A percentile compares a stretch with the other conserved stretches of the same genome.
Conservation (phyloP, 2,113 vertebrate species). For the Aptenodytes patagonicus region DNA sequence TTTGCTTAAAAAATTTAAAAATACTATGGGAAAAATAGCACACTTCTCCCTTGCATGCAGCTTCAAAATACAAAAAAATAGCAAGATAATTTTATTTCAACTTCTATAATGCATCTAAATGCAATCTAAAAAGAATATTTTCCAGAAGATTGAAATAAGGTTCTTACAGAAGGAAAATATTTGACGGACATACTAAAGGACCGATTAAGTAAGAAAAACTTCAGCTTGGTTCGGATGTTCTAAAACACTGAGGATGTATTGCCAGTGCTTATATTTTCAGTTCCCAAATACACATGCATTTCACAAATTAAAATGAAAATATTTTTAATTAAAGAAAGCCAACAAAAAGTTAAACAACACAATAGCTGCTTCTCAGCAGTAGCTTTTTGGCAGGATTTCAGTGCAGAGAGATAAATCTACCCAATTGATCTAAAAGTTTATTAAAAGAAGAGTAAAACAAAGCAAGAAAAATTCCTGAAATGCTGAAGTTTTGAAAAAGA, state of each 20-base stretch:
- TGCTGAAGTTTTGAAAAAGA: neutral
- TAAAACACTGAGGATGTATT: neutral
- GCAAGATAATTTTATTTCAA: neutral
- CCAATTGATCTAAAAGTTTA: neutral
- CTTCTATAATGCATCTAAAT: neutral
- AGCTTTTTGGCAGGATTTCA: neutral
- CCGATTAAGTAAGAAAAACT: neutral
- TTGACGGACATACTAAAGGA: neutral
- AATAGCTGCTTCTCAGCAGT: neutral
- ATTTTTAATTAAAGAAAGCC: neutral
- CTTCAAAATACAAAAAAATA: neutral
- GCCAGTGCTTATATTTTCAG: neutral
- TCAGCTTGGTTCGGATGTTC: neutral
- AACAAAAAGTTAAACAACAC: neutral
- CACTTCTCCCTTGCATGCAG: neutral
- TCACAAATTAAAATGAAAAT: neutral
- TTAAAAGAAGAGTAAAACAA: neutral
- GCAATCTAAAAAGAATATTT: neutral
- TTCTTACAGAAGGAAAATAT: neutral
- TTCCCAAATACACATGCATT: neutral
- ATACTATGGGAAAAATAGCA: neutral
- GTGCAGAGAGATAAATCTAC: neutral
- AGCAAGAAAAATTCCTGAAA: neutral
- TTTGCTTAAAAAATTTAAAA: neutral
- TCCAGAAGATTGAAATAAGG: neutral